Conservation (phyloP, 2,797 vertebrate species). For the Cyclura pinguis region DNA sequence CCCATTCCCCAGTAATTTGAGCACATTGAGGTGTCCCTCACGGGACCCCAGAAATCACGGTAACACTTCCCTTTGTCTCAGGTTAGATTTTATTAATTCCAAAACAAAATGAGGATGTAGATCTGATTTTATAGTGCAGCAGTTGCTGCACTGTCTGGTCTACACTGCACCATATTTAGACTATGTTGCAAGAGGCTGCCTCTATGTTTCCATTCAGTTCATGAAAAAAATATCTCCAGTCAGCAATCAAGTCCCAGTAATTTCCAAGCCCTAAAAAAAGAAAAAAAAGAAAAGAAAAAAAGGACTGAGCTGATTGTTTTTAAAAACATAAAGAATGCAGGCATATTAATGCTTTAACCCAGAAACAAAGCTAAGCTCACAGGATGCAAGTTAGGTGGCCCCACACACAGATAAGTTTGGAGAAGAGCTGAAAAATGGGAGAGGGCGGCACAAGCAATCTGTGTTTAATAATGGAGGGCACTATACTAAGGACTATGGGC, state of each 20-base stretch:
- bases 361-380: neutral
- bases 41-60: too few relatives aligned
- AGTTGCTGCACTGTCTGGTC: neutral
- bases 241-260: neutral
- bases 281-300: neutral
- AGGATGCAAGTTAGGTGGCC: neutral
- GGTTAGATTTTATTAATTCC: neutral
- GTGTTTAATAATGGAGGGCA: neutral
- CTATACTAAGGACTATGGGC: neutral
- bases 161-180: neutral
- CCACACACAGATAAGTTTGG: neutral
- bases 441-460: neutral
- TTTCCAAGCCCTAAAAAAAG: neutral
- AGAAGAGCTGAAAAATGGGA: neutral
- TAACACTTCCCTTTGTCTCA: neutral
- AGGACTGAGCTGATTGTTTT: neutral
- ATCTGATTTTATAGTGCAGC: neutral
- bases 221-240: neutral
- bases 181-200: neutral
- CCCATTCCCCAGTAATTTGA: too few relatives aligned
- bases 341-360: neutral
- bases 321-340: neutral
- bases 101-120: neutral
- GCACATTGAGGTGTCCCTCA: too few relatives aligned
- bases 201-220: conserved; percentile 4